A percentile compares a stretch with the other conserved stretches of the same genome.
These are phyloP conservation scores for Bombus huntii DNA, from an alignment of 1,140 invertebrate genomes.

Conservation along the genomic window DNA sequence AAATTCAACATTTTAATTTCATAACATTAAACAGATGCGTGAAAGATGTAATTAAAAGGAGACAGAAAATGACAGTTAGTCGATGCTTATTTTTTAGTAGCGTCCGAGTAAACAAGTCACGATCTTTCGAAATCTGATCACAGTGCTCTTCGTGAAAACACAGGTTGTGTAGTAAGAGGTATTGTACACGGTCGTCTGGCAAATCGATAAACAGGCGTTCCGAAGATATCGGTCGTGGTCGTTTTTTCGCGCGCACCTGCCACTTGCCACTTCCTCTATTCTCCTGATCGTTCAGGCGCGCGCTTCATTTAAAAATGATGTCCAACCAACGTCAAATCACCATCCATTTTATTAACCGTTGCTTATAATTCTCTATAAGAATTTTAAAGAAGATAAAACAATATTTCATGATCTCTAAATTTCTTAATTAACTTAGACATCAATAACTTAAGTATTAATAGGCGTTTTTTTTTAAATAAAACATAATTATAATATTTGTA, in stretches of 20 bases:
- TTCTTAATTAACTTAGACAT: background rate
- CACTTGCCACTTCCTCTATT: background rate
- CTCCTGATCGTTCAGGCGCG: background rate
- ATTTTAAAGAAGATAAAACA: no score
- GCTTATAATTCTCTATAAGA: no score
- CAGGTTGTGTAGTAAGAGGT: conserved; percentile 17
- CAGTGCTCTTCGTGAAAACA: background rate
- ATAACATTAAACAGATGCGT: background rate
- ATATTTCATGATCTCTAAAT: background rate
- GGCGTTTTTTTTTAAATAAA: background rate
- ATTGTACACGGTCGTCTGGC: conserved; percentile 32
- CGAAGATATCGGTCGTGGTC: conserved; percentile 9
- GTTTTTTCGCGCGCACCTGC: conserved; percentile 13
- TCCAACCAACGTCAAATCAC: background rate
- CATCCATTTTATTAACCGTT: no score
- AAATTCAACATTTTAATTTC: no score
- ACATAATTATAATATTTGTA: no score
- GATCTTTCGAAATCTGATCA: conserved; percentile 36
- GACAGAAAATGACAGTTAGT: background rate
- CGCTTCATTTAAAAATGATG: background rate
- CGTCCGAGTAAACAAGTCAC: background rate
- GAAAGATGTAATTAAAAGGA: background rate
- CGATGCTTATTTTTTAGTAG: background rate
- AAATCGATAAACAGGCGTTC: conserved; percentile 43
- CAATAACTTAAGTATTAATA: background rate